These are phyloP conservation scores for Meiosimyza platycephala DNA, from an alignment of 2,888 invertebrate species.

Conservation along the genomic window DNA sequence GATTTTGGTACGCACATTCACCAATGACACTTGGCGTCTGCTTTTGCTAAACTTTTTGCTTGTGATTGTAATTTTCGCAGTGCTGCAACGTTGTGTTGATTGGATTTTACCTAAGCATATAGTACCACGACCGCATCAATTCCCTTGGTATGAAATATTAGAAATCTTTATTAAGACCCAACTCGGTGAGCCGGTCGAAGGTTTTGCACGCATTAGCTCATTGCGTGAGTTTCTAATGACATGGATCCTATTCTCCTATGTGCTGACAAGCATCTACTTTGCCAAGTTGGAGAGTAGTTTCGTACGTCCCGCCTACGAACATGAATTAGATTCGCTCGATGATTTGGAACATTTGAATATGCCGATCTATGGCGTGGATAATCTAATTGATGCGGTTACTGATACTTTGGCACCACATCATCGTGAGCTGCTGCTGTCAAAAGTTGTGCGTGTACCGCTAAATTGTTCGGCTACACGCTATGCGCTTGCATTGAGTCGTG, in stretches of 20 bases:
- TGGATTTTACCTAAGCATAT: slow-evolving; percentile 33
- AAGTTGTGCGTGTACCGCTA: slow-evolving; percentile 43
- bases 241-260: slow-evolving; percentile 63
- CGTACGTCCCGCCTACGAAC: slow-evolving; percentile 56
- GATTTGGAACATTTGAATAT: slow-evolving; percentile 46
- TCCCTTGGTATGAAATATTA: slow-evolving; percentile 52
- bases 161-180: slow-evolving; percentile 56
- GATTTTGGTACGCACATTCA: slow-evolving; percentile 57
- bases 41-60: slow-evolving; percentile 50
- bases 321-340: slow-evolving; percentile 54
- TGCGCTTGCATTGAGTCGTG: slow-evolving; percentile 18
- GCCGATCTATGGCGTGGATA: slow-evolving; percentile 50
- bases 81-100: slow-evolving; percentile 39
- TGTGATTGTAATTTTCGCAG: slow-evolving; percentile 39
- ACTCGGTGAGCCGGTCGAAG: slow-evolving; percentile 55
- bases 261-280: slow-evolving; percentile 58
- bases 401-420: slow-evolving; percentile 43
- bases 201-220: slow-evolving; percentile 52
- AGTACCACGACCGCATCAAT: slow-evolving; percentile 12
- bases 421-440: slow-evolving; percentile 41
- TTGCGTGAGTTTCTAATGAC: slow-evolving; percentile 56
- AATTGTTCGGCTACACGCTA: slow-evolving; percentile 25
- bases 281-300: slow-evolving; percentile 63
- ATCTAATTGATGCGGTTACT: slow-evolving; percentile 46
- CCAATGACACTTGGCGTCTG: slow-evolving; percentile 51